These are phyloP conservation scores for Eulemur rubriventer DNA, from an alignment of 2,797 vertebrate genomes.

Conservation along the genomic window DNA sequence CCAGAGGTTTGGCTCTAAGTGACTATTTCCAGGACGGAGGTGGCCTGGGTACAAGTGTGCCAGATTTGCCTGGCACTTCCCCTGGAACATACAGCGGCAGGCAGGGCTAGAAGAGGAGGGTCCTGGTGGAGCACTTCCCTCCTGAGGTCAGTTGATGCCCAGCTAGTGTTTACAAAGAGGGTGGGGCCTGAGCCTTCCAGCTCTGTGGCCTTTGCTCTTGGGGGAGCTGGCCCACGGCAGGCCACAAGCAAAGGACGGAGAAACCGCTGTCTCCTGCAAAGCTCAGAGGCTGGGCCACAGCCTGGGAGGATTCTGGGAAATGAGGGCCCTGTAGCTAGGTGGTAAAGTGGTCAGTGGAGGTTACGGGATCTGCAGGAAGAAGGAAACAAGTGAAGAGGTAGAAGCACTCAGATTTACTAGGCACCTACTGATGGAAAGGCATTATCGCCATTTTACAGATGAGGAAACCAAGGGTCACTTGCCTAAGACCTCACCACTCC, in stretches of 20 bases:
- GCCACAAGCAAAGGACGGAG: constrained; percentile 82
- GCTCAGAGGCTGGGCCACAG: constrained; percentile 78
- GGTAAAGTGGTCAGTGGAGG: not conserved
- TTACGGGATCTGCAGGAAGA: not conserved
- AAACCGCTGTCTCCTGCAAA: constrained; percentile 85
- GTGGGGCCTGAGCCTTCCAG: constrained; percentile 75
- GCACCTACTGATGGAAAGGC: not conserved
- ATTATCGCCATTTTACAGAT: not conserved
- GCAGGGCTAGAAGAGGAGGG: constrained; percentile 79
- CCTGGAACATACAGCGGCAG: not conserved
- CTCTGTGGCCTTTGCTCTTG: constrained; percentile 80
- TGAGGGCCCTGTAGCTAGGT: constrained; percentile 3
- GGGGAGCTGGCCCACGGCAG: constrained; percentile 76
- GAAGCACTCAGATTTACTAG: not conserved
- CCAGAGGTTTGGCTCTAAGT: constrained; percentile 39
- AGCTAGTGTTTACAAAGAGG: constrained; percentile 84
- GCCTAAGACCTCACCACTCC: not conserved
- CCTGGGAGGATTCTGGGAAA: constrained; percentile 64
- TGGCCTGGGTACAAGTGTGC: constrained; percentile 10
- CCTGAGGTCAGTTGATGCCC: constrained; percentile 82
- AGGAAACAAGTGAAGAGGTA: not conserved
- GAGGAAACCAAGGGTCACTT: not conserved
- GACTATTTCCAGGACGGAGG: constrained; percentile 67
- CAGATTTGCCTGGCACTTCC: constrained; percentile 42
- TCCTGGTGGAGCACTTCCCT: constrained; percentile 79